Evolutionary conservation across 2,113 vertebrate species (phyloP).

Genomic region (Takifugu flavidus): DNA sequence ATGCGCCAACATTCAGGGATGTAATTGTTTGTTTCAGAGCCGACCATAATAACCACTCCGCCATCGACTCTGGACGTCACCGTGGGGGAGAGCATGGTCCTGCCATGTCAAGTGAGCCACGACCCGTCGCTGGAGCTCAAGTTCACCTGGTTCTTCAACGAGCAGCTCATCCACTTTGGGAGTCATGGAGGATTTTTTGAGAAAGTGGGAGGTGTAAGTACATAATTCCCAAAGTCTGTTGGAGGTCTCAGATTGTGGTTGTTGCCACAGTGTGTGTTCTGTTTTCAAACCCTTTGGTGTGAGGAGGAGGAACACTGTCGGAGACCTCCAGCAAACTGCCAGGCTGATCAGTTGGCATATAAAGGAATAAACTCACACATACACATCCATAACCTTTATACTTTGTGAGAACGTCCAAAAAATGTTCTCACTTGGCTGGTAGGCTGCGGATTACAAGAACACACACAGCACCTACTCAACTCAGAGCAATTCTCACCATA

Average conservation of each 20-base stretch:
- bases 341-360: too few species aligned
- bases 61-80: constrained; percentile 92
- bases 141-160: constrained; percentile 97
- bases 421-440: too few species aligned
- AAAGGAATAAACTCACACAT: too few species aligned
- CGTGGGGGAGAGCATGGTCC: constrained; percentile 92
- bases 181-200: constrained; percentile 94
- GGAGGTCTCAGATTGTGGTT: constrained; percentile 14
- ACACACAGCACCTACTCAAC: too few species aligned
- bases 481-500: too few species aligned
- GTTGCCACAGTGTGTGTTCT: background rate
- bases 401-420: too few species aligned
- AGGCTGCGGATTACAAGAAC: too few species aligned
- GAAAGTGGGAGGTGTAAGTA: constrained; percentile 95
- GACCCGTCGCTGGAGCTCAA: constrained; percentile 88
- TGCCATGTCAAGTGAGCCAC: constrained; percentile 93
- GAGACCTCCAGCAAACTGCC: too few species aligned
- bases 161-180: constrained; percentile 91
- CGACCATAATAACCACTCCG: constrained; percentile 86
- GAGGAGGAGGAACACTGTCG: background rate
- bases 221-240: background rate
- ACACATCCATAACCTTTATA: too few species aligned
- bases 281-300: background rate
- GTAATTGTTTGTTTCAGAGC: constrained; percentile 74
- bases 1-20: background rate